Percentiles rank a stretch among this genome's conserved stretches.
Conservation (phyloP, 2,113 vertebrate species). For the Megaptera novaeangliae region DNA sequence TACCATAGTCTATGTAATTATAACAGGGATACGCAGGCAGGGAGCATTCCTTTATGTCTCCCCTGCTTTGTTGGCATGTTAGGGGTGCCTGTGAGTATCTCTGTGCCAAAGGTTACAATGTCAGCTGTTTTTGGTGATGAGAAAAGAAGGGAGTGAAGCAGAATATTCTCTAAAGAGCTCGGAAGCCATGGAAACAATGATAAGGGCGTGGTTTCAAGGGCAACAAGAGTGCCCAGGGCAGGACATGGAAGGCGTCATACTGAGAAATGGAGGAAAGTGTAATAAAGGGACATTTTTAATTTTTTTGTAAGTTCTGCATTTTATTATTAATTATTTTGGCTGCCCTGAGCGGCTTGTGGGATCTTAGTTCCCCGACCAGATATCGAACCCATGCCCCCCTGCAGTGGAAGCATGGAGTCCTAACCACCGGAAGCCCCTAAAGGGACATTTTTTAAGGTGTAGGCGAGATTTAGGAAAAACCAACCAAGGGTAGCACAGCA, state of each 20-base stretch:
- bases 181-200: neutral
- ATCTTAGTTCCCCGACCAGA: neutral
- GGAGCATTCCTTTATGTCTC: neutral
- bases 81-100: neutral
- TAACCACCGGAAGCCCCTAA: neutral
- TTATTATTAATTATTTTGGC: neutral
- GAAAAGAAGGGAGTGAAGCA: neutral
- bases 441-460: neutral
- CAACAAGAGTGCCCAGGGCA: fast-evolving
- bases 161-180: neutral
- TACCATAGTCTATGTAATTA: slow-evolving; percentile 25
- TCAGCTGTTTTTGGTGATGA: too few relatives aligned
- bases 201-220: neutral
- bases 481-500: fast-evolving
- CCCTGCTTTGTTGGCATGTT: neutral
- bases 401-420: neutral
- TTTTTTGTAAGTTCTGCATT: neutral
- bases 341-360: fast-evolving
- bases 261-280: neutral
- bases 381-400: neutral
- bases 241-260: fast-evolving
- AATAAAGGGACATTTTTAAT: neutral
- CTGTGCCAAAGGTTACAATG: neutral
- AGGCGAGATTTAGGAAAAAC: neutral
- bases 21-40: neutral